Evolutionary conservation across 2,797 vertebrate genomes (phyloP), one percentile per base, ranked within the genome.

Genomic region (Halcyon badia): DNA sequence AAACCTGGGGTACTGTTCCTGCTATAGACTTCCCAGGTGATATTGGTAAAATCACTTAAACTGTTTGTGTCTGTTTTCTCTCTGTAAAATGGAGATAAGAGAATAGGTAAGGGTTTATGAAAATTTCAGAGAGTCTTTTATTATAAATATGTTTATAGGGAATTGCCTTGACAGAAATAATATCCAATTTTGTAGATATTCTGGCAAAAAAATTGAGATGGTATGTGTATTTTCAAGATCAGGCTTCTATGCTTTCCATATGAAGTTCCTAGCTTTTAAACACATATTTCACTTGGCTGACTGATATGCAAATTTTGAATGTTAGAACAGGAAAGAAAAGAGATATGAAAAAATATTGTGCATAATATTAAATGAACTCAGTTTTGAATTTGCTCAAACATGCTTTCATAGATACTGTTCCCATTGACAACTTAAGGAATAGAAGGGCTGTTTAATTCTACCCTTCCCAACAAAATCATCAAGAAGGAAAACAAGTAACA

Each of bases 141-240:
- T 92, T 57, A 49, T 76, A 48, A 69, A 69, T 89, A 58, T 42
- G 5, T 41, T 91, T 83, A 30, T 62, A 82, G 26, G 14, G 28
- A 86, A 64, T 90, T 89, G n/a, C 57, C 37, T 93, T 90, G 91
- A 51, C 37, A 84, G 69, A 87, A 76, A 33, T 22, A 91, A 39
- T 81, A 65, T 26, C 20, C 6, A 60, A 35, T 65, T 83, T 46
- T 87, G 39, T 65, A 70, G 66, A 54, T 81, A 79, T 30, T 66
- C 42, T 66, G 25, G 20, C 30, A 87, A 62, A 84, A 86, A 73
- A 93, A 73, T 69, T 69, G 44, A 25, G 28, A 75, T 81, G 78
- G 6, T 72, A 22, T 72, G 7, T 75, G 12, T 87, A 33, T 89
- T 82, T 75, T 76, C 42, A 86, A 58, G 58, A 87, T 46, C 2